Evolutionary conservation across 2,888 invertebrate genomes (phyloP).

Genomic region (Pristionchus fissidentatus): DNA sequence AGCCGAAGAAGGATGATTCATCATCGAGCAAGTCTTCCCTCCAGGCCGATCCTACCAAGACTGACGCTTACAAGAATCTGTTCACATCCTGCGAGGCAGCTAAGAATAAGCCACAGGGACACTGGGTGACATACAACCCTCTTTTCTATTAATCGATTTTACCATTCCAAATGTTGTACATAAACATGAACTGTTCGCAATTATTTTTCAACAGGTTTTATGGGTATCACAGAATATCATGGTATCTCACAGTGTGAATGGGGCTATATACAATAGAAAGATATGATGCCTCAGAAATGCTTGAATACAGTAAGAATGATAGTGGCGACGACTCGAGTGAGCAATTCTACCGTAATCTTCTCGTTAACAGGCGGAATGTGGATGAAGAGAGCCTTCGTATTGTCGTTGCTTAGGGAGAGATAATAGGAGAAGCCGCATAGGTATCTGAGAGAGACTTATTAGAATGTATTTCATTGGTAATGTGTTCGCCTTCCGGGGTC

Average conservation of each 20-base stretch:
- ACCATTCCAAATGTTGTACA: not conserved
- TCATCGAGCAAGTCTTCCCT: slow-evolving; percentile 37
- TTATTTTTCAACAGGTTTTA: not conserved
- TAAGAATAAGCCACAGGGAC: slow-evolving; percentile 88
- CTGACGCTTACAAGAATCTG: slow-evolving; percentile 92
- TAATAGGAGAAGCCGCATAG: slow-evolving; percentile 65
- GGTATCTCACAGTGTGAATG: not conserved
- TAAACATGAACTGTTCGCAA: not conserved
- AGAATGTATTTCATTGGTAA: not conserved
- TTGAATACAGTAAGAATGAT: slow-evolving; percentile 10
- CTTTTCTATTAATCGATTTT: slow-evolving; percentile 75
- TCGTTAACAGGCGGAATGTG: slow-evolving; percentile 59
- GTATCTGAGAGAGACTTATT: slow-evolving; percentile 53
- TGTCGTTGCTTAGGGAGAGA: slow-evolving; percentile 56
- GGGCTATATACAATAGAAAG: not conserved
- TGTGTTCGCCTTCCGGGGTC: slow-evolving; percentile 48
- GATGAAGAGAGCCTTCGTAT: slow-evolving; percentile 58
- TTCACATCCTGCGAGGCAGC: slow-evolving; percentile 93
- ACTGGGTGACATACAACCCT: slow-evolving; percentile 98
- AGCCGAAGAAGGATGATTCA: slow-evolving; percentile 63
- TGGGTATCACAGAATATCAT: not conserved
- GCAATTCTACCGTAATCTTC: slow-evolving; percentile 14
- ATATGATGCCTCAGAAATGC: slow-evolving; percentile 24
- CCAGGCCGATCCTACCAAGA: slow-evolving; percentile 86
- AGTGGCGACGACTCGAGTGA: slow-evolving; percentile 22